A percentile compares a stretch with the other conserved stretches of the same genome.
Conservation (phyloP, 2,888 invertebrate genomes). For the Mythimna impura region DNA sequence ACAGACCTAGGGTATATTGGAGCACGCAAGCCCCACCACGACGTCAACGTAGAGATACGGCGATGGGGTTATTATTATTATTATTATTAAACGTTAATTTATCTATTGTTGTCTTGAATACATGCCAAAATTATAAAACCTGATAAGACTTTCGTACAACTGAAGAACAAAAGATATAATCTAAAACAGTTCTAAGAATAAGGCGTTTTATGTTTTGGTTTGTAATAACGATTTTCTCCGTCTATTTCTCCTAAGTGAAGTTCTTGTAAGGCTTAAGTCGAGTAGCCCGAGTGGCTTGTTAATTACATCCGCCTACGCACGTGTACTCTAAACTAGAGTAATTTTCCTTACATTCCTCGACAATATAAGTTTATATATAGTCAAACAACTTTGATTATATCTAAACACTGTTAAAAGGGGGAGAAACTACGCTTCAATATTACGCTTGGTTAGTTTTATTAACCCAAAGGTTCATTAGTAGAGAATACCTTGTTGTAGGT, state of each 20-base stretch:
- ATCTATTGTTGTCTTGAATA: too few relatives aligned
- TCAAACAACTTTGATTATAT: not conserved
- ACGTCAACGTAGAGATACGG: too few relatives aligned
- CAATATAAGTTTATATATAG: not conserved
- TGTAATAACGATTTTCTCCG: not conserved
- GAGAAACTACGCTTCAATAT: too few relatives aligned
- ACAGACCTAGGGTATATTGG: too few relatives aligned
- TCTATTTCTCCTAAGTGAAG: constrained; percentile 15
- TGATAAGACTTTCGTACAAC: too few relatives aligned
- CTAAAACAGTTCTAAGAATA: not conserved
- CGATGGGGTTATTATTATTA: too few relatives aligned
- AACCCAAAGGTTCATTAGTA: too few relatives aligned
- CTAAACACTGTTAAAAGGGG: not conserved
- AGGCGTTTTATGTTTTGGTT: not conserved
- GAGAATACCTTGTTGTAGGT: too few relatives aligned
- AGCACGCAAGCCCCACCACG: too few relatives aligned
- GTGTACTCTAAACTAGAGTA: not conserved
- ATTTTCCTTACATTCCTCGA: not conserved
- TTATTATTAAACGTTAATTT: too few relatives aligned
- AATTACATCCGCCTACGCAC: constrained; percentile 22
- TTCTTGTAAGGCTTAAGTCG: constrained; percentile 13
- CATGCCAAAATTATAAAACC: too few relatives aligned
- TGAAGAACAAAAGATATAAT: not conserved
- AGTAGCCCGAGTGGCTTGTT: not conserved
- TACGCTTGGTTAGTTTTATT: too few relatives aligned